Base-by-base conservation (phyloP, 2,888 invertebrate genomes). In the Protodeltote pygarga region DNA sequence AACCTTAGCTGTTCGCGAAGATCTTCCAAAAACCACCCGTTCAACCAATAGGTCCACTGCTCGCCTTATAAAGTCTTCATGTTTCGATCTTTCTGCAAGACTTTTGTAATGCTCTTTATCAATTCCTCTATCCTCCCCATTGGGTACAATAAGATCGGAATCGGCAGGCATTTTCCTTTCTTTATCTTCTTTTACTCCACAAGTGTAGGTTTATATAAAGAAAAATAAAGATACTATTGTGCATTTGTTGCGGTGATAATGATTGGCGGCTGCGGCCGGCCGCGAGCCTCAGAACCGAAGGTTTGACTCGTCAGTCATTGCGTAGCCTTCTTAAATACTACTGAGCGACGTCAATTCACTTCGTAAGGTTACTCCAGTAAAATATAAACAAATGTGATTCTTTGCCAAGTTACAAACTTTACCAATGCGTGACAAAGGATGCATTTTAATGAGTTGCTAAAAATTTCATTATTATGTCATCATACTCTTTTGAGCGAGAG, bases 11-110 rank as follows among this genome's bases (percentile, higher is more conserved):
- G 93, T 92, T 47, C 96, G 93, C 55, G 93, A 93, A 0, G 96
- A 95, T 34, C 95, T 95, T 71, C 95, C 93, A 71, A 97, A 96
- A 6, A 97, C 94, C 3, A 96, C 96, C 44, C 95, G 93, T 54
- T 95, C 94, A 25, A 97, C 89, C 60, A 97, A 87, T 52, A 96
- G 83, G 46, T 96, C 95, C 32, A 95, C 92, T 47, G 95, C 94
- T 53, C 94, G 93, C 35, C 94, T 91, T 25, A 97, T 89, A 75
- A 97, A 96, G 31, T 93, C 93, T 77, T 96, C 96, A 79, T 96
- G 96, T 25, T 92, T 89, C 10, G 93, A 86, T 65, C 93, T 90
- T 21, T 93, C 92, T 1, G 96, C 94, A 44, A 95, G 85, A 75
- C 95, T 95, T 73, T 94, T 93, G 76, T 92, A 94, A 61, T 77